Conservation (phyloP, 1,140 invertebrate species). For the Teleopsis dalmanni region DNA sequence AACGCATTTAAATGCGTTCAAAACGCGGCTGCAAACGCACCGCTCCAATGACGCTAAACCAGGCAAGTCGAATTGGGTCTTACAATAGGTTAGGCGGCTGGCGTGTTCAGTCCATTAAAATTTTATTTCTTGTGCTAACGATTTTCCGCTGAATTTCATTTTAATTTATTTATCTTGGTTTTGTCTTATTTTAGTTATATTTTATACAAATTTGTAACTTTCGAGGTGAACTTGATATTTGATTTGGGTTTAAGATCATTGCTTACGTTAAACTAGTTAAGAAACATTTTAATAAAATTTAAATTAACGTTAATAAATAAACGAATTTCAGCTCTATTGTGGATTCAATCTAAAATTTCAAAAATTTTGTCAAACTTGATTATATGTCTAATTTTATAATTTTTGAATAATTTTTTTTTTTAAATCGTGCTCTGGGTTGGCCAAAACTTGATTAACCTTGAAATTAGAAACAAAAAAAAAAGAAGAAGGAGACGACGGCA, state of each 20-base stretch:
- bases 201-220: slow-evolving; percentile 40
- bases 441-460: slow-evolving; percentile 5
- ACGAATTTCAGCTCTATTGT: too few relatives aligned
- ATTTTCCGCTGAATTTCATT: too few relatives aligned
- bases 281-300: slow-evolving; percentile 8
- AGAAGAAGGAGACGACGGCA: not conserved
- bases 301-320: slow-evolving; percentile 11
- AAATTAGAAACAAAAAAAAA: not conserved
- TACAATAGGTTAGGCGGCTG: too few relatives aligned
- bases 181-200: slow-evolving; percentile 24
- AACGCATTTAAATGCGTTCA: too few relatives aligned
- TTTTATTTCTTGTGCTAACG: too few relatives aligned
- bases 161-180: not conserved
- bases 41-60: too few relatives aligned
- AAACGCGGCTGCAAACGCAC: too few relatives aligned
- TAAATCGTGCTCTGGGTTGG: too few relatives aligned
- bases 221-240: slow-evolving; percentile 42
- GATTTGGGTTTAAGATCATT: slow-evolving; percentile 11
- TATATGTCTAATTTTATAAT: not conserved
- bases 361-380: not conserved
- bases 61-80: too few relatives aligned
- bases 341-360: not conserved
- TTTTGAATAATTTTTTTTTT: too few relatives aligned
- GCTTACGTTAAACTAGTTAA: slow-evolving; percentile 9
- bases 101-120: too few relatives aligned